Conservation (phyloP, 2,113 vertebrate genomes). For the Odobenus rosmarus region DNA sequence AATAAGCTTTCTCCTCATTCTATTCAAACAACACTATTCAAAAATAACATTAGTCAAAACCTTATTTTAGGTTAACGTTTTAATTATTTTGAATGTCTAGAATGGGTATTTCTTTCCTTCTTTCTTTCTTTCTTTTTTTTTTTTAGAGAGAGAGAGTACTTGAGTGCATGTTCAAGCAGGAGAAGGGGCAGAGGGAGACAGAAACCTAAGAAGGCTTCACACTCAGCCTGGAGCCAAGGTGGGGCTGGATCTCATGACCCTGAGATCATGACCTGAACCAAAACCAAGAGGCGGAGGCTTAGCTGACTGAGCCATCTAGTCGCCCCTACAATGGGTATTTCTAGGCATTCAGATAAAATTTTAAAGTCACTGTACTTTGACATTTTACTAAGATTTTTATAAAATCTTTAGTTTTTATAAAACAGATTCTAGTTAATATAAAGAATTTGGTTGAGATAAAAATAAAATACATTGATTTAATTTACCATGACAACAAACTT, state of each 20-base stretch:
- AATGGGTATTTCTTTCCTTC: neutral
- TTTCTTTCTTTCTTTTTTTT: neutral
- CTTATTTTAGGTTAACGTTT: neutral
- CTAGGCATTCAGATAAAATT: neutral
- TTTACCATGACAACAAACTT: neutral
- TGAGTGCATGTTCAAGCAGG: accelerated
- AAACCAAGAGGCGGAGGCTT: neutral
- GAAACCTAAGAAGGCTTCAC: neutral
- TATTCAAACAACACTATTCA: neutral
- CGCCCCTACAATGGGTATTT: neutral
- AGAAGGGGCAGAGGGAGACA: neutral
- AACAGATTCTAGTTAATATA: neutral
- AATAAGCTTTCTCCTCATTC: neutral
- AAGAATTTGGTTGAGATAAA: constrained; percentile 46
- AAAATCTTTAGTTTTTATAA: constrained; percentile 20
- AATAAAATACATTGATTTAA: constrained; percentile 17
- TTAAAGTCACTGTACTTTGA: neutral
- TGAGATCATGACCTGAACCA: neutral
- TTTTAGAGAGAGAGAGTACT: neutral
- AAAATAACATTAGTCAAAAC: neutral
- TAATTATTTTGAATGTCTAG: neutral
- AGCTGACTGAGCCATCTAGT: neutral
- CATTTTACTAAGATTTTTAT: neutral
- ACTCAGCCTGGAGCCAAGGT: neutral
- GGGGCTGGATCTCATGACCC: neutral